Evolutionary conservation across 2,888 invertebrate genomes (phyloP).

Genomic region (Hoplodrina ambigua): DNA sequence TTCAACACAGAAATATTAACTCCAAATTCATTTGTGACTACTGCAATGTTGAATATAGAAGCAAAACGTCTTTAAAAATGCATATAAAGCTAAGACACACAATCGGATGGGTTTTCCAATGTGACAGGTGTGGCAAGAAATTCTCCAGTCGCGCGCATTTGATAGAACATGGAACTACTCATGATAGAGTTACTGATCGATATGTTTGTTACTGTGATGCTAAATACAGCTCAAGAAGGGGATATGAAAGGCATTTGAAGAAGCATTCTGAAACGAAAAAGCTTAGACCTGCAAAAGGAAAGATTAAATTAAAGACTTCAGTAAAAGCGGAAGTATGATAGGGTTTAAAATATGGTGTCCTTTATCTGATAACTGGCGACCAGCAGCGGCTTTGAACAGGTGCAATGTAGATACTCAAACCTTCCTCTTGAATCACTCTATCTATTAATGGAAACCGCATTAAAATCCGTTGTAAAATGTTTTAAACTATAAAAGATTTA

Average conservation of each 20-base stretch:
- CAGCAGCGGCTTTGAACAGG: too few relatives aligned
- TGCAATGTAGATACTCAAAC: too few relatives aligned
- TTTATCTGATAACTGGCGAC: too few relatives aligned
- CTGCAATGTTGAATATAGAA: slow-evolving; percentile 67
- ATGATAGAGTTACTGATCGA: slow-evolving; percentile 70
- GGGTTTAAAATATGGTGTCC: background rate
- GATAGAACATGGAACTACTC: slow-evolving; percentile 72
- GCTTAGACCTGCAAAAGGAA: background rate
- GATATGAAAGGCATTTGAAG: slow-evolving; percentile 71
- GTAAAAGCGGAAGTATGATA: background rate
- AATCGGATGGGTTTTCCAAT: slow-evolving; percentile 63
- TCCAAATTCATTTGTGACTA: slow-evolving; percentile 72
- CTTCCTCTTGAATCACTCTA: too few relatives aligned
- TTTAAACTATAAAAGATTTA: too few relatives aligned
- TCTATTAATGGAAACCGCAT: too few relatives aligned
- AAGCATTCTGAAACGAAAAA: slow-evolving; percentile 52
- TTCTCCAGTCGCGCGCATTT: slow-evolving; percentile 67
- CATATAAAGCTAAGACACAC: slow-evolving; percentile 71
- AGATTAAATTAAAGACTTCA: background rate
- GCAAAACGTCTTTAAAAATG: slow-evolving; percentile 62
- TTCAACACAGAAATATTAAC: slow-evolving; percentile 18
- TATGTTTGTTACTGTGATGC: slow-evolving; percentile 71
- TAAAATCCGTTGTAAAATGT: too few relatives aligned
- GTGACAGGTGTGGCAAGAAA: slow-evolving; percentile 75
- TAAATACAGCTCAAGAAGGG: slow-evolving; percentile 72